Evolutionary conservation across 2,888 invertebrate genomes (phyloP).

Genomic region (Drosophila nr. perissopoda): DNA sequence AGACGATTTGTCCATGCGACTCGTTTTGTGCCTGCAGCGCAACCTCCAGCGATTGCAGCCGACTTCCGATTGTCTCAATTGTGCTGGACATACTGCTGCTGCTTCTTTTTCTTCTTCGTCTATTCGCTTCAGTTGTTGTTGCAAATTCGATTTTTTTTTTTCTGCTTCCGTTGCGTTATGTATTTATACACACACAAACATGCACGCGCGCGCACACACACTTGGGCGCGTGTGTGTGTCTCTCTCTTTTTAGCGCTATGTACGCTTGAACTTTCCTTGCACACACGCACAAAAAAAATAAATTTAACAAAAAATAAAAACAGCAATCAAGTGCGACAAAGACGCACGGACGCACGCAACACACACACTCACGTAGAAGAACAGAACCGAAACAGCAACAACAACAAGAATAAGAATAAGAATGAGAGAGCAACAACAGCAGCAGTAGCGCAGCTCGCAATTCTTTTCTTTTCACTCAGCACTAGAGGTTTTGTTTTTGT

Average conservation of each 20-base stretch:
- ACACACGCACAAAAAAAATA: slow-evolving; percentile 38
- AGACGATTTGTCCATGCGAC: slow-evolving; percentile 84
- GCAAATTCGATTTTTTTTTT: slow-evolving; percentile 56
- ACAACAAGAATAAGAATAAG: slow-evolving; percentile 39
- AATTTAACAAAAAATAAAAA: slow-evolving; percentile 47
- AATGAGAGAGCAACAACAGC: slow-evolving; percentile 36
- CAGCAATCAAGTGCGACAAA: slow-evolving; percentile 51
- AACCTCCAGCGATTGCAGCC: slow-evolving; percentile 93
- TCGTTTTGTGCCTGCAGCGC: slow-evolving; percentile 87
- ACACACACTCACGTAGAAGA: slow-evolving; percentile 24
- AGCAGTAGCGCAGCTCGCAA: slow-evolving; percentile 58
- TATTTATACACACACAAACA: slow-evolving; percentile 59
- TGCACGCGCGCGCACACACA: slow-evolving; percentile 20
- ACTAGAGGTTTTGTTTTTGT: slow-evolving; percentile 34
- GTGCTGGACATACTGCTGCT: slow-evolving; percentile 64
- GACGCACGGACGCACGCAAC: slow-evolving; percentile 42
- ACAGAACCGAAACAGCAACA: slow-evolving; percentile 29
- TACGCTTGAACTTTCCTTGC: slow-evolving; percentile 59
- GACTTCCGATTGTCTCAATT: slow-evolving; percentile 87
- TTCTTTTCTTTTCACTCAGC: slow-evolving; percentile 34
- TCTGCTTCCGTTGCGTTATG: slow-evolving; percentile 49
- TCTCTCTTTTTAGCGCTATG: slow-evolving; percentile 9
- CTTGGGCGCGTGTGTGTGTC: slow-evolving; percentile 35
- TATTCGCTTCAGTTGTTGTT: slow-evolving; percentile 20
- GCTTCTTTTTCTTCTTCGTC: background rate